phyloP scores from a whole-genome alignment of 2,113 vertebrate species.

The Oreochromis aureus region DNA sequence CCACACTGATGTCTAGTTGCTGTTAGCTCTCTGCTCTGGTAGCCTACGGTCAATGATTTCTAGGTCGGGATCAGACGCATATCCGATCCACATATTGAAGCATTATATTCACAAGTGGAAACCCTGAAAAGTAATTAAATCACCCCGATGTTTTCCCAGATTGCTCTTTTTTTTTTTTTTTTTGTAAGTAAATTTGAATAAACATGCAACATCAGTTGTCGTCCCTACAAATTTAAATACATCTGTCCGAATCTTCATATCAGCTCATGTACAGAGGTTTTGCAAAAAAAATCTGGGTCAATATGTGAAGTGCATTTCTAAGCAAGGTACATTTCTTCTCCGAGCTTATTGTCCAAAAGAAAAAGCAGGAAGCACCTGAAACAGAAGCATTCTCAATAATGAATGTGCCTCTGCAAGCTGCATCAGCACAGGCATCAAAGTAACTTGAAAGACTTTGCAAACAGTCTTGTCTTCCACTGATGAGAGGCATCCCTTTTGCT shows the following conservation, averaged over 20 bases:
- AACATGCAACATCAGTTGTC: background rate
- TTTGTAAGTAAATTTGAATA: background rate
- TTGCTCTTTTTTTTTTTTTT: background rate
- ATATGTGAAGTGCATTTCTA: background rate
- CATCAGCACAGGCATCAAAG: background rate
- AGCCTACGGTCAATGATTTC: fast-evolving
- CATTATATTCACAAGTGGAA: fast-evolving
- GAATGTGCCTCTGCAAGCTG: background rate
- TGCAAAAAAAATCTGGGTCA: background rate
- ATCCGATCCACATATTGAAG: background rate
- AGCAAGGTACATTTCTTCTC: background rate
- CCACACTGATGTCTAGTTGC: background rate
- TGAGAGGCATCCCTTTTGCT: background rate
- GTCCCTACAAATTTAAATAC: background rate
- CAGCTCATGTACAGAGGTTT: background rate
- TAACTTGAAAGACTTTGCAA: background rate
- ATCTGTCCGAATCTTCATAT: background rate
- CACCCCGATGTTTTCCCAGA: background rate
- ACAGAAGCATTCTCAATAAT: background rate
- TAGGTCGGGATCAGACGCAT: background rate
- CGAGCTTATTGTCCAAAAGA: background rate
- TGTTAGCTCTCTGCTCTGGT: background rate
- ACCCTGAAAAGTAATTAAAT: background rate
- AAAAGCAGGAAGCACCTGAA: background rate
- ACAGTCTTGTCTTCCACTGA: background rate